Evolutionary conservation across 2,888 invertebrate species (phyloP).

Genomic region (Loripinus fragilis): DNA sequence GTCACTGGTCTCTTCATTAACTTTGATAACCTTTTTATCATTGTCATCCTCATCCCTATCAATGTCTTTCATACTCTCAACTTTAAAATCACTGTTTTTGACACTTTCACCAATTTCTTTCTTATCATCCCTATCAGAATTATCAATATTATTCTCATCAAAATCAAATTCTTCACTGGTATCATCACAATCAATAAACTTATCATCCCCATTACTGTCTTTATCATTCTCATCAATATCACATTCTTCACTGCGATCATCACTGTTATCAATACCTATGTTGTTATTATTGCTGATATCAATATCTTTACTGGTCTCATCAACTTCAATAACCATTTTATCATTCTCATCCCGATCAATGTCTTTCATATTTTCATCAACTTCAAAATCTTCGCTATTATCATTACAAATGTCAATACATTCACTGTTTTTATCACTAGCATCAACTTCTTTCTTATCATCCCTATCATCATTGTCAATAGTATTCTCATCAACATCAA

Average conservation of each 20-base stretch:
- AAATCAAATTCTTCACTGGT: neutral
- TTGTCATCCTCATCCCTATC: neutral
- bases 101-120: neutral
- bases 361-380: neutral
- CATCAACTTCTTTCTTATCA: neutral
- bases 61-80: neutral
- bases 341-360: neutral
- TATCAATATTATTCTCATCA: neutral
- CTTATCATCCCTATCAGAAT: neutral
- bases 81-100: no score
- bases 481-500: neutral
- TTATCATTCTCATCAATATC: neutral
- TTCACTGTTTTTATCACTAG: no score
- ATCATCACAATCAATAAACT: constrained; percentile 15
- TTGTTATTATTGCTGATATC: constrained; percentile 3
- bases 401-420: no score
- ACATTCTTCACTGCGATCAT: neutral
- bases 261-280: neutral
- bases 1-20: neutral
- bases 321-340: neutral
- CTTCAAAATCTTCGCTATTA: neutral
- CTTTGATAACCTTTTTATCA: neutral
- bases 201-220: neutral
- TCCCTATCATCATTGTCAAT: no score
- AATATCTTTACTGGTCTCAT: neutral